These are phyloP conservation scores for Anisognathus igniventris DNA, from an alignment of 2,797 vertebrate genomes.

Conservation along the genomic window DNA sequence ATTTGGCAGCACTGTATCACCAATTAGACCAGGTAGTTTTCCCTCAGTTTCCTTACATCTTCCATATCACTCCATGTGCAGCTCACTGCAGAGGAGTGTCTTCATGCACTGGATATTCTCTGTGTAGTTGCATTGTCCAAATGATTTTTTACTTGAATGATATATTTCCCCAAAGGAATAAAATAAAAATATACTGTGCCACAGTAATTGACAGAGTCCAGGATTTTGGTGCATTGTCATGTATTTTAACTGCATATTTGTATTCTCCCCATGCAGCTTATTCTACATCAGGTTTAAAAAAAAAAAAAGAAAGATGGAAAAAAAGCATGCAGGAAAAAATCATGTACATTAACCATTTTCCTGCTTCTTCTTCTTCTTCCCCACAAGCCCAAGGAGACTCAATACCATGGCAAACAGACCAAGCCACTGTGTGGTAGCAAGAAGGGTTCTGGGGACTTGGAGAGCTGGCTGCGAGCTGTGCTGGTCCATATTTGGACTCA, in stretches of 20 bases:
- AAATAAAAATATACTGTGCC: constrained; percentile 16
- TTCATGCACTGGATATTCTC: constrained; percentile 17
- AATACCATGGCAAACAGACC: not conserved
- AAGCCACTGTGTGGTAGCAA: not conserved
- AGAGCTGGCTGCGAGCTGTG: not conserved
- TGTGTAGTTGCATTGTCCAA: not conserved
- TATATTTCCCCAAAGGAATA: constrained; percentile 19
- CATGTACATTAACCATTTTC: not conserved
- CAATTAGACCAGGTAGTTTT: constrained; percentile 26
- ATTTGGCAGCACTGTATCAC: not conserved
- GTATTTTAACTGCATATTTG: not conserved
- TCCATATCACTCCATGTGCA: not conserved
- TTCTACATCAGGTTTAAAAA: not conserved
- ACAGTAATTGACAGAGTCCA: constrained; percentile 28
- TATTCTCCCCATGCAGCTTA: not conserved
- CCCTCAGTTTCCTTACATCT: not conserved
- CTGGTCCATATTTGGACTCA: not conserved
- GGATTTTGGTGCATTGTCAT: constrained; percentile 35
- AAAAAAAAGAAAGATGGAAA: not conserved
- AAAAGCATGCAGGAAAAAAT: not conserved
- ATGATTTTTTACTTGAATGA: constrained; percentile 30
- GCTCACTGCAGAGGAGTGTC: not conserved
- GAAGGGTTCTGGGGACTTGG: not conserved
- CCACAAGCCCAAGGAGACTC: not conserved
- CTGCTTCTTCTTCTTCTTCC: not conserved